phyloP scores from a whole-genome alignment of 2,888 invertebrate genomes.

The Hydraecia micacea region DNA sequence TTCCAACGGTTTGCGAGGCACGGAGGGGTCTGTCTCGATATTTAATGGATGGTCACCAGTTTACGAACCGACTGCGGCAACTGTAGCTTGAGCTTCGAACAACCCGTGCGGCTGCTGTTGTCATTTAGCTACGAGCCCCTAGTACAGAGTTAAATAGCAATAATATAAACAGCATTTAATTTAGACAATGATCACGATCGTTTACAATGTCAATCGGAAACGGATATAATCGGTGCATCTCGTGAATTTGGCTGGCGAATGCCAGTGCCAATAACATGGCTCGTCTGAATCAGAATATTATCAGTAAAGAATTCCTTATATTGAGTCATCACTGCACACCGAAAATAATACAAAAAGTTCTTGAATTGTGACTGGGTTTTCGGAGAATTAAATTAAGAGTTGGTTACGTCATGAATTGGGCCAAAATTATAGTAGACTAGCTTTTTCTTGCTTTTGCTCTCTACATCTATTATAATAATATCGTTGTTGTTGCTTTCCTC shows the following conservation, averaged over 20 bases:
- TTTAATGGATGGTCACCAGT: background rate
- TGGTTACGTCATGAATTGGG: constrained; percentile 22
- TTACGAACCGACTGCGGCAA: background rate
- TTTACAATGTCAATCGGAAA: constrained; percentile 35
- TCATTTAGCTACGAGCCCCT: background rate
- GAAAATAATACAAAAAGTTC: constrained; percentile 35
- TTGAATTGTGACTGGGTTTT: constrained; percentile 21
- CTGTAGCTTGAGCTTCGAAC: background rate
- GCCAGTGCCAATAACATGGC: background rate
- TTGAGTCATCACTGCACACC: constrained; percentile 43
- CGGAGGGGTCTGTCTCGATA: background rate
- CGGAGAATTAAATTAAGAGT: constrained; percentile 26
- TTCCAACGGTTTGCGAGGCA: too few relatives aligned
- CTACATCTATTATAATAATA: too few relatives aligned
- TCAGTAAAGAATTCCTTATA: constrained; percentile 41
- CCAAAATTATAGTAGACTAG: background rate
- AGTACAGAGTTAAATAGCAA: background rate
- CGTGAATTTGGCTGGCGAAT: constrained; percentile 46
- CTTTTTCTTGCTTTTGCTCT: too few relatives aligned
- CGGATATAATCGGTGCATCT: constrained; percentile 24
- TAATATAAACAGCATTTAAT: background rate
- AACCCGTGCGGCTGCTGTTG: background rate
- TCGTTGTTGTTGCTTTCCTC: too few relatives aligned
- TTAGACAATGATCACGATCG: constrained; percentile 24
- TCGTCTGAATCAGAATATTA: constrained; percentile 35